Percentiles rank a stretch among this genome's conserved stretches.
Evolutionary conservation across 2,888 invertebrate species (phyloP).

Genomic region (Smittia sp.): DNA sequence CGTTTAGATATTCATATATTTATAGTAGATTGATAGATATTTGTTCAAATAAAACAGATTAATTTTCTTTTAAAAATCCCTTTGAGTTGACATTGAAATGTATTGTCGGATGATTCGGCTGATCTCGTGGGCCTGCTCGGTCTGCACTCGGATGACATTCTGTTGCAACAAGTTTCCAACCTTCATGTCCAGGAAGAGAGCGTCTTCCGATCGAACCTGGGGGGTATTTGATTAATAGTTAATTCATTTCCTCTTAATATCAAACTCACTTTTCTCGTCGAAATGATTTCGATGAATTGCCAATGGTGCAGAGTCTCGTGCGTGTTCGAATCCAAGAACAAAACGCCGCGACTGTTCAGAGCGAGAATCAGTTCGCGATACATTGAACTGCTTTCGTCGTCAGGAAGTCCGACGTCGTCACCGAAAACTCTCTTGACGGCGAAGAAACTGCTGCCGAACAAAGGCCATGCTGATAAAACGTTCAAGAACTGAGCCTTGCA

Average conservation of each 20-base stretch:
- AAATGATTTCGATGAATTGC: conserved; percentile 93
- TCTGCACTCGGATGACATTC: conserved; percentile 90
- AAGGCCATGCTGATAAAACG: conserved; percentile 89
- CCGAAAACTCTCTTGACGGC: conserved; percentile 79
- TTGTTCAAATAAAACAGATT: not conserved
- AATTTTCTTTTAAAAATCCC: not conserved
- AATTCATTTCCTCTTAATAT: not conserved
- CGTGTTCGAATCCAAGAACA: conserved; percentile 86
- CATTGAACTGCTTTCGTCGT: conserved; percentile 57
- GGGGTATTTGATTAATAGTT: not conserved
- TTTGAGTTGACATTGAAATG: conserved; percentile 76
- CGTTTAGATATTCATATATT: not conserved
- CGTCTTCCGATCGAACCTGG: conserved; percentile 80
- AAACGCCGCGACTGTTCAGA: conserved; percentile 88
- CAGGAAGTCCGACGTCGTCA: conserved; percentile 59
- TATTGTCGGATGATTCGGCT: conserved; percentile 94
- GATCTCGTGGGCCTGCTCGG: conserved; percentile 96
- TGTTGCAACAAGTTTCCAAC: conserved; percentile 95
- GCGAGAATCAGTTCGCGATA: conserved; percentile 89
- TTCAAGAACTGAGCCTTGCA: conserved; percentile 81
- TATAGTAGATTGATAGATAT: too few species aligned
- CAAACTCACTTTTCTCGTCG: conserved; percentile 75
- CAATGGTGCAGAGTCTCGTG: conserved; percentile 92
- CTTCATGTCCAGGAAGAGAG: conserved; percentile 92
- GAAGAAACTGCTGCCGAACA: conserved; percentile 98